Base-by-base conservation (phyloP, 2,797 vertebrate genomes). In the Brachymystax lenok region DNA sequence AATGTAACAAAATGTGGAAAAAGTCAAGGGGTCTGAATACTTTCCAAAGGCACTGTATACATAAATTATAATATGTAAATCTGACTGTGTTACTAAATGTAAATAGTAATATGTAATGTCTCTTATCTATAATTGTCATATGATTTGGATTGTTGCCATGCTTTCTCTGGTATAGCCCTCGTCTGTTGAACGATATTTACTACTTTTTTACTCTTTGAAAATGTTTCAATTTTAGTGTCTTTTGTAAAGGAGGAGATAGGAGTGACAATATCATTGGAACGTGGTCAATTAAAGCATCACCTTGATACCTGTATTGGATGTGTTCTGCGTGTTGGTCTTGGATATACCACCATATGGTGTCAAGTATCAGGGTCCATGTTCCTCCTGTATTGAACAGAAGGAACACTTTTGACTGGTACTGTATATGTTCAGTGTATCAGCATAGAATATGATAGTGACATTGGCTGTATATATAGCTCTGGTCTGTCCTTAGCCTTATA, bases 221-320 rank as follows among this genome's bases (percentile, higher is more conserved):
- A 91, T 84, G 88, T 94, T 92, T 92, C 56, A 83, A 92, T 92
- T 93, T 93, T 85, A 88, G 86, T 91, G 91, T 94, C 82, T 94
- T 95, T 95, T 95, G 91, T 94, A 94, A 94, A 92, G 83, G 84
- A 91, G 83, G 89, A 93, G 93, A 92, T 89, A 88, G 13, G 13
- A 35, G 89, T 92, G 90, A 92, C 88, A 87, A 87, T 90, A 87
- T 90, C 86, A 91, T 91, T 92, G 91, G 91, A 93, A 92, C 89
- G 90, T 93, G 87, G 89, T 94, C 90, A 91, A 93, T 91, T 94
- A 93, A 94, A 93, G 91, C 3, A 84, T 89, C 88, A 90, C 86
- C 90, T 90, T 88, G 87, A 85, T 90, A 90, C 89, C 87, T 76
- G 69, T 82, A 80, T 78, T 74, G 74, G 70, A 75, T 66, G 74